These are phyloP conservation scores for Lytechinus pictus DNA, from an alignment of 35 echinoderm and acorn worm genomes.

Conservation along the genomic window DNA sequence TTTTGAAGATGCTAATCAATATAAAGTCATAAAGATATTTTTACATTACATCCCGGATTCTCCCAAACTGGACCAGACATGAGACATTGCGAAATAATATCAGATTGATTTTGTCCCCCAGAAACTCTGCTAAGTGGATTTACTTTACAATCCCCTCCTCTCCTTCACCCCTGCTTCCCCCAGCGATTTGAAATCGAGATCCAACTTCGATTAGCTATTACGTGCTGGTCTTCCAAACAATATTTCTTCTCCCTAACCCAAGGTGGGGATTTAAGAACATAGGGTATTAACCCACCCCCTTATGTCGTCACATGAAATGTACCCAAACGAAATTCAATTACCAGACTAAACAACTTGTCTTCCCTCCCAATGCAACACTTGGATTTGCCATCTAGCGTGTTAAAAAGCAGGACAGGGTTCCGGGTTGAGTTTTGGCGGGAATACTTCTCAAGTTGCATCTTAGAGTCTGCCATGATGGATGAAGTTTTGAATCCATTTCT, in stretches of 20 bases:
- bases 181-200: neutral
- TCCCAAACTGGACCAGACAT: neutral
- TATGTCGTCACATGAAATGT: conserved; percentile 9
- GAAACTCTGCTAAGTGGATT: neutral
- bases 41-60: neutral
- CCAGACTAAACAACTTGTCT: conserved; percentile 32
- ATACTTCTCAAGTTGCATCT: neutral
- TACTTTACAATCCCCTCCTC: neutral
- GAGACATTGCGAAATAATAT: neutral
- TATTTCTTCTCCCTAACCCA: neutral
- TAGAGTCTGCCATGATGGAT: neutral
- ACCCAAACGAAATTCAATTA: conserved; percentile 27
- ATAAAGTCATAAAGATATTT: neutral
- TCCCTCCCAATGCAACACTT: neutral
- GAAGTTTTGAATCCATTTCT: neutral
- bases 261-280: conserved; percentile 16
- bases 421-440: neutral
- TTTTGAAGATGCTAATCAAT: neutral
- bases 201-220: neutral
- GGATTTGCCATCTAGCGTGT: neutral
- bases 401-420: neutral
- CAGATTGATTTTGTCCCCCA: neutral
- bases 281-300: neutral
- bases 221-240: neutral
- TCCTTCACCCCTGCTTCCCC: neutral